Percentiles rank a stretch among this genome's conserved stretches.
These are phyloP conservation scores for Pentalonia nigronervosa DNA, from an alignment of 1,140 invertebrate genomes.

Conservation along the genomic window DNA sequence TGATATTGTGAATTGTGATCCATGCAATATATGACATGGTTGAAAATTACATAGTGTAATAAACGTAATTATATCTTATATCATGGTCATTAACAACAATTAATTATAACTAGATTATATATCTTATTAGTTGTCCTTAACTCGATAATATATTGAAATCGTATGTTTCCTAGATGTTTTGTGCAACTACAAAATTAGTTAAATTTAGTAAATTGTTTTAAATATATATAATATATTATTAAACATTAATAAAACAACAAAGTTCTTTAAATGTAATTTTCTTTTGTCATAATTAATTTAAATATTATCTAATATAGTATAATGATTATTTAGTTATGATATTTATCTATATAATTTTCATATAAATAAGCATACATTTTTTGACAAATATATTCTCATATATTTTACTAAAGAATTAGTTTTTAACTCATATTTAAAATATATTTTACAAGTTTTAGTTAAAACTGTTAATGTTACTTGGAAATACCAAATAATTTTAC, in stretches of 20 bases:
- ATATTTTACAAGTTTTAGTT: background rate
- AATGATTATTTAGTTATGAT: background rate
- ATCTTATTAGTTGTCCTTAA: too few species aligned
- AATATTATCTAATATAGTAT: background rate
- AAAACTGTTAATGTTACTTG: background rate
- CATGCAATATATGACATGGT: background rate
- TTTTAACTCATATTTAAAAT: background rate
- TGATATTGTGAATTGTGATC: background rate
- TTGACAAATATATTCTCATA: too few species aligned
- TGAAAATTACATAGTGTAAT: background rate
- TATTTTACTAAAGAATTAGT: background rate
- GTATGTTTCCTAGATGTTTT: background rate
- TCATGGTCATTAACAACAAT: background rate
- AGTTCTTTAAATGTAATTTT: background rate
- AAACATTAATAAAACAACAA: background rate
- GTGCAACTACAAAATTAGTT: background rate
- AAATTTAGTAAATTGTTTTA: background rate
- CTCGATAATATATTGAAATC: background rate
- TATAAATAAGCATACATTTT: too few species aligned
- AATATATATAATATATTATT: background rate
- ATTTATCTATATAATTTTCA: background rate
- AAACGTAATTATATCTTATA: background rate
- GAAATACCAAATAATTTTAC: rapidly evolving
- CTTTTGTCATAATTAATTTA: background rate
- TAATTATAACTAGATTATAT: background rate